Conservation (phyloP, 1,140 invertebrate species). For the Drosophila mayri region DNA sequence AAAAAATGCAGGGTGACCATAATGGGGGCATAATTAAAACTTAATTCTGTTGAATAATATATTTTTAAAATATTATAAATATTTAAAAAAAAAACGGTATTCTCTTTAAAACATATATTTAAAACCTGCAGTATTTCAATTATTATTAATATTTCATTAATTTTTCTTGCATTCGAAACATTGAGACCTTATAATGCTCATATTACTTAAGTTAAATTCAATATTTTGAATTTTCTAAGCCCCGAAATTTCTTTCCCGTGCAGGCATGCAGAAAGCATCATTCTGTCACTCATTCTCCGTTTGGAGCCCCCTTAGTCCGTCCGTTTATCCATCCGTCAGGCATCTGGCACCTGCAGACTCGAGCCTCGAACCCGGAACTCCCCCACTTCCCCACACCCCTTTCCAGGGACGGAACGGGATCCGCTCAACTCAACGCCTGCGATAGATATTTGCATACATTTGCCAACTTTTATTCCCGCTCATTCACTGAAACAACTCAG, state of each 20-base stretch:
- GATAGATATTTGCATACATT: slow-evolving; percentile 77
- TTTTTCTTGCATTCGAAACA: too few relatives aligned
- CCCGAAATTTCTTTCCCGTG: neutral
- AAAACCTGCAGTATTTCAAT: too few relatives aligned
- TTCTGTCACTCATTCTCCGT: slow-evolving; percentile 24
- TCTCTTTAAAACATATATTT: too few relatives aligned
- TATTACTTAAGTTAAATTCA: neutral
- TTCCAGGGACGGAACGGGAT: slow-evolving; percentile 14
- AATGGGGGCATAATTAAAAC: neutral
- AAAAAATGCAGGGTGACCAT: neutral
- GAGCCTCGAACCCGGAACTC: slow-evolving; percentile 24
- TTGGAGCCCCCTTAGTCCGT: neutral
- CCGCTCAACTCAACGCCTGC: slow-evolving; percentile 42
- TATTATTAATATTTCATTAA: too few relatives aligned
- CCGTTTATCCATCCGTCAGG: slow-evolving; percentile 35
- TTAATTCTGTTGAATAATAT: neutral
- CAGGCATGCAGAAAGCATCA: slow-evolving; percentile 1
- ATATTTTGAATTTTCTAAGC: neutral
- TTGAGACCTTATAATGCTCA: neutral
- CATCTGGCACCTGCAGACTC: slow-evolving; percentile 71
- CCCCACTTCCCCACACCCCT: neutral
- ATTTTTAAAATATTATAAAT: neutral
- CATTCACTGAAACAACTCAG: slow-evolving; percentile 46
- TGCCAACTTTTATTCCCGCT: slow-evolving; percentile 67
- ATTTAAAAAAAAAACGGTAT: too few relatives aligned